phyloP scores from a whole-genome alignment of 2,888 invertebrate species.

The Calephelis perditalis region DNA sequence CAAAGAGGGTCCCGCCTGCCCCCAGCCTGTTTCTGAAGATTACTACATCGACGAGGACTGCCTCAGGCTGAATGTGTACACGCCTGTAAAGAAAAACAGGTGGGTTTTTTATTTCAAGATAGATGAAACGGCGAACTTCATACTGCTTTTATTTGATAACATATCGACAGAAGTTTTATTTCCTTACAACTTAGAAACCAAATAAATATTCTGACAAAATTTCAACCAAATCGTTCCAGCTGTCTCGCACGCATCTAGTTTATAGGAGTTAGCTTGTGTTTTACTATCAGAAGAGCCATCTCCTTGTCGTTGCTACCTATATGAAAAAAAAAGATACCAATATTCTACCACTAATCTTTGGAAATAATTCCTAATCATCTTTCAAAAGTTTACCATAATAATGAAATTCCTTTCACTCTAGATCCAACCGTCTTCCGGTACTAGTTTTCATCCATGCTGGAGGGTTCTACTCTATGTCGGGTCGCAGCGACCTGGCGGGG shows the following conservation, averaged over 20 bases:
- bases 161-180: too few relatives aligned
- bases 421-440: conserved; percentile 70
- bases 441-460: conserved; percentile 84
- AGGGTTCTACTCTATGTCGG: conserved; percentile 80
- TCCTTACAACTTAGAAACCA: too few relatives aligned
- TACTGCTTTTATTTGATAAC: too few relatives aligned
- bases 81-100: conserved; percentile 30
- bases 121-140: not conserved
- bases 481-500: conserved; percentile 74
- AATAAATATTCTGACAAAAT: too few relatives aligned
- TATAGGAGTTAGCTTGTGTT: too few relatives aligned
- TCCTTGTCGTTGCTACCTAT: not conserved
- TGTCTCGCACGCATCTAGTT: not conserved
- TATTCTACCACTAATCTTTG: too few relatives aligned
- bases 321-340: too few relatives aligned
- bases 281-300: too few relatives aligned
- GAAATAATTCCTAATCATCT: too few relatives aligned
- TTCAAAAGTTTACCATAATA: too few relatives aligned
- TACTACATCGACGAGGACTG: conserved; percentile 80
- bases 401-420: conserved; percentile 20
- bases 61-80: conserved; percentile 81
- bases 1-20: conserved; percentile 79
- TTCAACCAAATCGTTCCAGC: not conserved
- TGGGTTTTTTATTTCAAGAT: not conserved
- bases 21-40: conserved; percentile 55